These are phyloP conservation scores for Tychaedon coryphoeus DNA, from an alignment of 2,113 vertebrate species.

Conservation along the genomic window DNA sequence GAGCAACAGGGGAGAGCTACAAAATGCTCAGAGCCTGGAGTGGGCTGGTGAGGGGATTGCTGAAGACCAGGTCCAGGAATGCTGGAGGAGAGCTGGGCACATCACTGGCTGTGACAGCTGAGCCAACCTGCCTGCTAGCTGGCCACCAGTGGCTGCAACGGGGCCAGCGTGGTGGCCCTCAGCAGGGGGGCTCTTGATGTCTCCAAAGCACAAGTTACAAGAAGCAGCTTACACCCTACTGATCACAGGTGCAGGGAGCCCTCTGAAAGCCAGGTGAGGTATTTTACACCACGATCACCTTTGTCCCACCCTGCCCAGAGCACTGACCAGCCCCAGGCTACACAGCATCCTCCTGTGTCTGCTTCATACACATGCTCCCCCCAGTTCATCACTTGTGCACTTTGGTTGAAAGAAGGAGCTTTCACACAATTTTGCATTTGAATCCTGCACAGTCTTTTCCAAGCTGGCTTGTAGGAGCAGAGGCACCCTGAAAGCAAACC, in stretches of 20 bases:
- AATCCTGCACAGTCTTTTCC: background rate
- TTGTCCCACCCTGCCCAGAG: background rate
- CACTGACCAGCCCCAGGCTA: background rate
- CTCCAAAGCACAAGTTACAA: background rate
- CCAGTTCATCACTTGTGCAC: background rate
- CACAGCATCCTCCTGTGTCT: background rate
- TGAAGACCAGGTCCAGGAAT: background rate
- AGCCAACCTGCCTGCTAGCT: background rate
- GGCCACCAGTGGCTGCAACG: background rate
- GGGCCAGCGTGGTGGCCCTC: accelerated
- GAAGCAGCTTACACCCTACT: background rate
- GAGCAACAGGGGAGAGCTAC: background rate
- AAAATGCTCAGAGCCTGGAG: background rate
- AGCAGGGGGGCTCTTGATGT: background rate
- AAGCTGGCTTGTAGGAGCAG: background rate
- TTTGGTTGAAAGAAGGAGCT: background rate
- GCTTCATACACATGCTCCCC: background rate
- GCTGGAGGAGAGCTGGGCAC: background rate
- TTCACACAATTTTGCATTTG: background rate
- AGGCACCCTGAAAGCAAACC: background rate
- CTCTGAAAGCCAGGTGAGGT: background rate
- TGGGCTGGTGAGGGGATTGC: background rate
- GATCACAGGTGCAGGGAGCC: background rate
- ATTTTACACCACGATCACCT: background rate
- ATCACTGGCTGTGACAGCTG: background rate